phyloP scores from a whole-genome alignment of 2,113 vertebrate species.

The Amia ocellicauda region DNA sequence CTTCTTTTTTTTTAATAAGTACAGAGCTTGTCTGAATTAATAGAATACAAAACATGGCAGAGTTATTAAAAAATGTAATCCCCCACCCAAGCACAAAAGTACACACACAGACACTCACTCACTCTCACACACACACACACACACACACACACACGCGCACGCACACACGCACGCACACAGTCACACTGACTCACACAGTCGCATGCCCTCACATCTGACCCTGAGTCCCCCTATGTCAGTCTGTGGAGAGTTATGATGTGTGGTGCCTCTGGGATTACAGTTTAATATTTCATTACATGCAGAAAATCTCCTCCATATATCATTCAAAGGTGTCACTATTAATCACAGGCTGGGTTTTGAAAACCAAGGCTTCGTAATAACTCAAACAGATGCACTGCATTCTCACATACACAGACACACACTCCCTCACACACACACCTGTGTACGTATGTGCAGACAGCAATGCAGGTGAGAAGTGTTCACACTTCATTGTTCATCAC shows the following conservation, averaged over 20 bases:
- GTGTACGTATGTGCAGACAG: not conserved
- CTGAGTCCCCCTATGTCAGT: conserved; percentile 46
- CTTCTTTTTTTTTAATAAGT: conserved; percentile 51
- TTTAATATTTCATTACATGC: conserved; percentile 72
- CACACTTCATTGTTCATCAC: too few species aligned
- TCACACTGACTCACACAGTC: conserved; percentile 11
- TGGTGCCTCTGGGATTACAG: conserved; percentile 60
- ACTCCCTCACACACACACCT: conserved; percentile 9
- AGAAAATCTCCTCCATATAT: conserved; percentile 58
- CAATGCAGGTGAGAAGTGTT: too few species aligned
- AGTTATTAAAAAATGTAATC: conserved; percentile 68
- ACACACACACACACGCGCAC: conserved; percentile 17
- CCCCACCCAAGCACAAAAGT: conserved; percentile 34
- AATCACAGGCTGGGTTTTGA: conserved; percentile 50
- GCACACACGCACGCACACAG: too few species aligned
- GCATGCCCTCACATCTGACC: conserved; percentile 47
- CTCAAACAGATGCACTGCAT: conserved; percentile 23
- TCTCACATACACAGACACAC: not conserved
- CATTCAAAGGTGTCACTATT: conserved; percentile 57
- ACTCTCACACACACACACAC: conserved; percentile 26
- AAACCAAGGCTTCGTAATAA: conserved; percentile 49
- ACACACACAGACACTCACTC: conserved; percentile 41
- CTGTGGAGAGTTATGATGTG: conserved; percentile 66
- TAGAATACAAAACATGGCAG: conserved; percentile 56
- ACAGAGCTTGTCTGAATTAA: conserved; percentile 65